Percentiles rank a stretch among this genome's conserved stretches.
These are phyloP conservation scores for Macrochelys suwanniensis DNA, from an alignment of 2,797 vertebrate species.

Conservation along the genomic window DNA sequence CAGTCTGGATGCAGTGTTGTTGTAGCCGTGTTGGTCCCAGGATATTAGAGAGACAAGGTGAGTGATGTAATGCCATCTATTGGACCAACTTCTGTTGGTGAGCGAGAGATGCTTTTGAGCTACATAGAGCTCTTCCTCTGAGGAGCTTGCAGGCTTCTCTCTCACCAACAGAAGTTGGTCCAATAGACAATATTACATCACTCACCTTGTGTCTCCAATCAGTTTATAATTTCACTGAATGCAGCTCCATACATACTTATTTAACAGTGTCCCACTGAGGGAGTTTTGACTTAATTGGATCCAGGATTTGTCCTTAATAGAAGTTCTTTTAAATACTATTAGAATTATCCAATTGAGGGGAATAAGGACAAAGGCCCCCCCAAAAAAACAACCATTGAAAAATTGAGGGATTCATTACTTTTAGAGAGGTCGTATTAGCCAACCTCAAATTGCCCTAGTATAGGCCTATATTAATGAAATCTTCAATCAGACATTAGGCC, in stretches of 20 bases:
- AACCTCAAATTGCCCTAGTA: background rate
- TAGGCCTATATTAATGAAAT: conserved; percentile 33
- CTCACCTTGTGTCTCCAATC: background rate
- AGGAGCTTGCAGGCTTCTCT: no score
- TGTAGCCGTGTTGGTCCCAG: background rate
- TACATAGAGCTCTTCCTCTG: no score
- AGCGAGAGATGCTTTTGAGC: no score
- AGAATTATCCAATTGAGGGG: background rate
- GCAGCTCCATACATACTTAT: background rate
- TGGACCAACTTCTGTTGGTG: no score
- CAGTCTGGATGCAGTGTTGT: background rate
- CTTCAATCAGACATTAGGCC: background rate
- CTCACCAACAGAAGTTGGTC: no score
- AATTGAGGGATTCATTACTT: background rate
- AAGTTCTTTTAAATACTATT: background rate
- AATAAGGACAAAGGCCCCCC: background rate
- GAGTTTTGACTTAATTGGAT: background rate
- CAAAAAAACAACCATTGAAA: conserved; percentile 32
- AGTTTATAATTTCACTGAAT: background rate
- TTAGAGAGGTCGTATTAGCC: conserved; percentile 7
- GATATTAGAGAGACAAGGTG: background rate
- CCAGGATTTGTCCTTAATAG: background rate
- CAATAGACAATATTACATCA: no score
- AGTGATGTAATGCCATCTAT: no score
- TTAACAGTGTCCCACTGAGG: background rate